Percentiles rank a stretch among this genome's conserved stretches.
Conservation (phyloP, 2,888 invertebrate species). For the Epistrophella euchroma region DNA sequence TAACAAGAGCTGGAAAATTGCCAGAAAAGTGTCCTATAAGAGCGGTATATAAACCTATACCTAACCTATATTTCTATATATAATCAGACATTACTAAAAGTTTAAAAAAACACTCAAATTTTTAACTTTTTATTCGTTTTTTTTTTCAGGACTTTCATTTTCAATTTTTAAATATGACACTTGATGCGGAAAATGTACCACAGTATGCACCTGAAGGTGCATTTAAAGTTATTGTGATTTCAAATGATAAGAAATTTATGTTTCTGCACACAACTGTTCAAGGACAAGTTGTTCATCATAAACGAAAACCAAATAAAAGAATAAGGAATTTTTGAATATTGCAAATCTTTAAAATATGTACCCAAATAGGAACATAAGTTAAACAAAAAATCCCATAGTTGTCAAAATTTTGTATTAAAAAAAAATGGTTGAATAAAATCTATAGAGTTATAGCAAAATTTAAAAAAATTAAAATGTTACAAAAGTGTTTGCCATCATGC, state of each 20-base stretch:
- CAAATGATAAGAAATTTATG: slow-evolving; percentile 1
- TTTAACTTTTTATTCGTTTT: neutral
- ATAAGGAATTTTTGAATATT: neutral
- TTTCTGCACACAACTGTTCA: neutral
- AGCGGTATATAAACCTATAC: neutral
- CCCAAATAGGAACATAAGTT: too few species aligned
- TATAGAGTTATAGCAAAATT: too few species aligned
- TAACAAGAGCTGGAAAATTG: neutral
- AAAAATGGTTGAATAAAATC: too few species aligned
- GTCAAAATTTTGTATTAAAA: too few species aligned
- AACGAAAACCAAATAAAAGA: neutral
- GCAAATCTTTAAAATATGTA: too few species aligned
- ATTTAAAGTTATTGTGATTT: neutral
- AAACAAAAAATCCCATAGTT: too few species aligned
- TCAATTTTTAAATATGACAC: slow-evolving; percentile 4
- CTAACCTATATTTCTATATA: too few species aligned
- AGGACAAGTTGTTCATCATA: neutral
- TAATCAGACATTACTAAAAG: too few species aligned
- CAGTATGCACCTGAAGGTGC: neutral
- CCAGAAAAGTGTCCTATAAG: neutral
- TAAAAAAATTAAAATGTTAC: too few species aligned
- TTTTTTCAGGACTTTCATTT: neutral
- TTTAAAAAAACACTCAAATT: too few species aligned
- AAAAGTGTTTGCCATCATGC: too few species aligned
- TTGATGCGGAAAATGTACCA: neutral